Evolutionary conservation across 2,797 vertebrate genomes (phyloP).

Genomic region (Scleropages formosus): DNA sequence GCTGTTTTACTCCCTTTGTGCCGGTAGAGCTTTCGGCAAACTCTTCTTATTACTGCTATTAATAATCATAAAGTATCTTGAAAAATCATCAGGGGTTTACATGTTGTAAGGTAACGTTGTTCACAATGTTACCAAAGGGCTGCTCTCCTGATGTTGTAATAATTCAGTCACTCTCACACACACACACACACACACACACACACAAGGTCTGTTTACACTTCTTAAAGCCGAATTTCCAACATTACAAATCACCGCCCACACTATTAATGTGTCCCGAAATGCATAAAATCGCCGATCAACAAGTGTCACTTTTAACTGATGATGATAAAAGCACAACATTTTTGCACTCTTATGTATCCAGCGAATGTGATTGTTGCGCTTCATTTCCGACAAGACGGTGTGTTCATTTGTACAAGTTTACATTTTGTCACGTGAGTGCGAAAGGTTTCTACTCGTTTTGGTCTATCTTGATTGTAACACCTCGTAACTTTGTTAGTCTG

Average conservation of each 20-base stretch:
- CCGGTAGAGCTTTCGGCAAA: no score
- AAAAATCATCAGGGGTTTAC: not conserved
- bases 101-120: not conserved
- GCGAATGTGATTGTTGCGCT: not conserved
- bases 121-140: not conserved
- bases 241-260: no score
- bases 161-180: not conserved
- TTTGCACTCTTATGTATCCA: not conserved
- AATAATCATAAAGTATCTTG: not conserved
- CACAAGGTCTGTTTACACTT: slow-evolving; percentile 18
- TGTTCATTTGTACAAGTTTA: slow-evolving; percentile 5
- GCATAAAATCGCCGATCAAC: no score
- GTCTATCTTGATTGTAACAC: no score
- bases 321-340: slow-evolving; percentile 24
- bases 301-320: no score
- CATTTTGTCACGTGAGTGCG: not conserved
- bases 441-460: no score
- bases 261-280: no score
- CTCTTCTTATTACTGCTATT: not conserved
- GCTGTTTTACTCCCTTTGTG: no score
- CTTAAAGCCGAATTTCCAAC: not conserved
- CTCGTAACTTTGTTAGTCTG: slow-evolving; percentile 39
- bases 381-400: not conserved
- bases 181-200: no score
- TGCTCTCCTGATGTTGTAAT: not conserved